Evolutionary conservation across 2,113 vertebrate species (phyloP), one percentile per base, ranked within the genome.

Genomic region (Macrotis lagotis): DNA sequence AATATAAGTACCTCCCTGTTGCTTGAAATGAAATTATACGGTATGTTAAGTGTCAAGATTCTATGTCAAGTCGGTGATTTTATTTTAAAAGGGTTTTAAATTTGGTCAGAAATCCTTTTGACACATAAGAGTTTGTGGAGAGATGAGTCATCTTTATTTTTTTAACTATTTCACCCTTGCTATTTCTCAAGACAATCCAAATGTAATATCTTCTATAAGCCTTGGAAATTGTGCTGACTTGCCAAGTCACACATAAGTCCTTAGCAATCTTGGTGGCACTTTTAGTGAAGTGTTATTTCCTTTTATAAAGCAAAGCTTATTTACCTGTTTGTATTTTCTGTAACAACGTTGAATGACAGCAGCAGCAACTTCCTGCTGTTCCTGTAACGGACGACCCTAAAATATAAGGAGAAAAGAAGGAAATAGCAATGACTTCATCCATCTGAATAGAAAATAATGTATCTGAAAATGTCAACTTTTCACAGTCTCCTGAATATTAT

Each of bases 291-390:
- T 0, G 0, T 50, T 1, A 2, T 11, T 91, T 31, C 83, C 28
- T 16, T 9, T 9, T 28, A 25, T 0, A 19, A 49, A 90, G 47
- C 25, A 10, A 11, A 37, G 1, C 90, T 7, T 83, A 3, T 98
- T 98, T 99, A 99, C 99, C 99, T 99, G 99, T 98, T 99, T 99
- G 96, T 99, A 99, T 98, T 99, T 99, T 98, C 99, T 99, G 99
- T 99, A 99, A 98, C 99, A 99, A 95, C 99, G 99, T 97, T 99
- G 99, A 98, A 99, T 99, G 97, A 99, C 99, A 94, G 99, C 99
- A 0, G 99, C 99, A 50, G 99, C 99, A 97, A 99, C 99, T 98
- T 99, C 99, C 94, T 99, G 99, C 98, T 99, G 99, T 95, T 99
- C 99, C 98, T 99, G 98, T 97, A 99, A 98, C 83, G 99, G 99